Evolutionary conservation across 2,888 invertebrate genomes (phyloP), one percentile per base, ranked within the genome.

Genomic region (Apamea sordens): DNA sequence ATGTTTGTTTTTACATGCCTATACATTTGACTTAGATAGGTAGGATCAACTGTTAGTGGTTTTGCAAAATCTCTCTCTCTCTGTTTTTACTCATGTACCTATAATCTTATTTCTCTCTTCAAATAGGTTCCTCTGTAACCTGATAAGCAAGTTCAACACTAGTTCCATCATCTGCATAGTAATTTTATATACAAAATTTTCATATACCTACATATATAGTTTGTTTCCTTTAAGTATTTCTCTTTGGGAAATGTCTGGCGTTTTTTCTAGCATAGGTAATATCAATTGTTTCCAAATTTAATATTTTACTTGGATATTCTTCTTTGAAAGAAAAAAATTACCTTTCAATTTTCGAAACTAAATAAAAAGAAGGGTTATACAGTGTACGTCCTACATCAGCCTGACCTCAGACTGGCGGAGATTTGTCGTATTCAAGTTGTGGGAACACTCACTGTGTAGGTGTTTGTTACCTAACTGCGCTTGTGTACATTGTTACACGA

Each of bases 351-450:
- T 53, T 7, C 4, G 13, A 47, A 72, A 28, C 24, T 13, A 24
- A 61, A 74, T 47, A 80, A 56, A 61, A 75, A 73, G 2, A 0
- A 56, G 8, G 24, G 36, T 5, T 75, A 36, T 53, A n/a, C 2
- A 44, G 21, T 69, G 41, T 28, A 21, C 0, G n/a, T n/a, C 36
- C 21, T n/a, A 28, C 76, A 69, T 86, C 65, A 65, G 68, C 50
- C 56, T 76, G 53, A 69, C 69, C 36, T 53, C 64, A 70, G 32
- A 70, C 67, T 79, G 36, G 47, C 44, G 11, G 53, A 70, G 80
- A 73, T 77, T 85, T 80, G 67, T 68, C 28, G 64, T 41, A 67
- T 59, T 13, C 44, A 65, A 75, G 69, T 80, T 80, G 83, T 36
- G 68, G 83, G 44, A 47, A 53, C 72, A 77, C 72, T 83, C 21